Conservation (phyloP, 2,797 vertebrate species). For the Myotis daubentonii region DNA sequence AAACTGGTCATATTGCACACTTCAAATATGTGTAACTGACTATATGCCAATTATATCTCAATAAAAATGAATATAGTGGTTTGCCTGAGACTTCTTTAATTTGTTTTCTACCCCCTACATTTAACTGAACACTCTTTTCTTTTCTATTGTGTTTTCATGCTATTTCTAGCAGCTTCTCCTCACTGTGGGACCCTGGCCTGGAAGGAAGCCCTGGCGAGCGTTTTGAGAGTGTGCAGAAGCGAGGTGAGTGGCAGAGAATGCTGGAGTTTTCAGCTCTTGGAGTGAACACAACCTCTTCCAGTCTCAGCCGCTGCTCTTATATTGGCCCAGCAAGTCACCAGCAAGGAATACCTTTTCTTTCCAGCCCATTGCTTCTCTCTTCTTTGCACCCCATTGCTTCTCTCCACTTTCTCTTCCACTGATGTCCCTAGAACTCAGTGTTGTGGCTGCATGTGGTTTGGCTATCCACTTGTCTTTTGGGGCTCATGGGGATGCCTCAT, state of each 20-base stretch:
- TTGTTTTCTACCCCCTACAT: background rate
- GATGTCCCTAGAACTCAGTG: background rate
- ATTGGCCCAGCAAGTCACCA: background rate
- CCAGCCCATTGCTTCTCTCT: background rate
- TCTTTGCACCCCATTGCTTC: background rate
- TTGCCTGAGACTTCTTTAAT: background rate
- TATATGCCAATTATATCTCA: background rate
- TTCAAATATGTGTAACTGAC: background rate
- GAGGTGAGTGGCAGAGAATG: background rate
- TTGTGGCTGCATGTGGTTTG: background rate
- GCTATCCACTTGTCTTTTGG: background rate
- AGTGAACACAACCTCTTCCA: background rate
- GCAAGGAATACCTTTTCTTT: background rate
- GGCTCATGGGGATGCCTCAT: background rate
- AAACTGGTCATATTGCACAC: constrained; percentile 18
- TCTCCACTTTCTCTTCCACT: background rate
- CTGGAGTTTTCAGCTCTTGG: background rate
- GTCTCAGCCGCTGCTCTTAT: background rate
- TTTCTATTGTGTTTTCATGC: background rate
- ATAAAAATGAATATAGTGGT: background rate
- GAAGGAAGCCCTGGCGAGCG: background rate
- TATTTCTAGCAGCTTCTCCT: background rate
- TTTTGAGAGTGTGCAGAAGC: background rate
- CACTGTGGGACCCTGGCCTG: background rate
- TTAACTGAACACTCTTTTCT: background rate